Conservation (phyloP, 2,797 vertebrate species). For the Enteromius treurensis region DNA sequence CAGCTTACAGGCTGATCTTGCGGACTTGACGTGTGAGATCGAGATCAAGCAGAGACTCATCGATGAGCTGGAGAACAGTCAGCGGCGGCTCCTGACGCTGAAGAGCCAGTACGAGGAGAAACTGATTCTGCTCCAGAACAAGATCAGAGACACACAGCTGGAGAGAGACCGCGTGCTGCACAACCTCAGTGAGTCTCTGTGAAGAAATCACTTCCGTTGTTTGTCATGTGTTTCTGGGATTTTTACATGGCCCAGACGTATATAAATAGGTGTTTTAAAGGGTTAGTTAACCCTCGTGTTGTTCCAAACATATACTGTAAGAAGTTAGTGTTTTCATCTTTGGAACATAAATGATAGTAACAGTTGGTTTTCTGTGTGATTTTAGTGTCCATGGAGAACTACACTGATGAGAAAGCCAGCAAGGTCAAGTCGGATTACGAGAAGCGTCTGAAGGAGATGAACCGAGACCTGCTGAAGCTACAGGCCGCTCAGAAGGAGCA, state of each 20-base stretch:
- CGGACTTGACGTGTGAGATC: slow-evolving; percentile 95
- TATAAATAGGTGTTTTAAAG: background rate
- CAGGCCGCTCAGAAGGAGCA: slow-evolving; percentile 96
- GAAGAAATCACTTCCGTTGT: background rate
- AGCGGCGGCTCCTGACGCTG: slow-evolving; percentile 89
- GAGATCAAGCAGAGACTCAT: slow-evolving; percentile 99
- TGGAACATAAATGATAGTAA: too few relatives aligned
- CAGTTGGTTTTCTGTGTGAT: background rate
- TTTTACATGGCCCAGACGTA: background rate
- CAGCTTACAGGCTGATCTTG: slow-evolving; percentile 93
- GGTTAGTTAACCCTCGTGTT: background rate
- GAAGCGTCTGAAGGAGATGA: slow-evolving; percentile 96
- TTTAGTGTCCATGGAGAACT: slow-evolving; percentile 96
- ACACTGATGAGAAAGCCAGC: slow-evolving; percentile 95
- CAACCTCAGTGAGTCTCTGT: slow-evolving; percentile 89
- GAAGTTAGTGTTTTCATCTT: too few relatives aligned
- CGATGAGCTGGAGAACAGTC: slow-evolving; percentile 97
- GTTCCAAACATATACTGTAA: background rate
- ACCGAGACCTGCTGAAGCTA: slow-evolving; percentile 92
- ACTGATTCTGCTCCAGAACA: slow-evolving; percentile 94
- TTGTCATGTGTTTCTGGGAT: background rate
- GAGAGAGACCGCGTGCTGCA: slow-evolving; percentile 95
- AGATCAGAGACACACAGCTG: slow-evolving; percentile 96
- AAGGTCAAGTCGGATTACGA: slow-evolving; percentile 94
- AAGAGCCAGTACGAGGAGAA: slow-evolving; percentile 98